phyloP scores from a whole-genome alignment of 2,797 vertebrate genomes.

The Lithobates sylvaticus region DNA sequence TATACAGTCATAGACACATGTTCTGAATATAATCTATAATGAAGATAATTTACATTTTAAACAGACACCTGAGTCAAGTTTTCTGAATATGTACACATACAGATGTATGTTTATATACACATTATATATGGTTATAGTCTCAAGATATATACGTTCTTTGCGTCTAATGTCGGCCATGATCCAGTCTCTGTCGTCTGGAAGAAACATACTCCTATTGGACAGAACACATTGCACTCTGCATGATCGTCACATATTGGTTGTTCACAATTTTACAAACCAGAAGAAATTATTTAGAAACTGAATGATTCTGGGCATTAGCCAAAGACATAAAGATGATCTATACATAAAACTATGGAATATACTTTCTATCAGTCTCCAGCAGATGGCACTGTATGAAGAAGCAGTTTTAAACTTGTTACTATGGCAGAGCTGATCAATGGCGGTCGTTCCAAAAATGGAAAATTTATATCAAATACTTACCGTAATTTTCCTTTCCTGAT shows the following conservation, averaged over 20 bases:
- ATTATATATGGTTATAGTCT: conserved; percentile 26
- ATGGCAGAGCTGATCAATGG: too few relatives aligned
- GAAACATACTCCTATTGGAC: neutral
- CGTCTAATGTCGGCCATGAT: neutral
- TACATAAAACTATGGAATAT: conserved; percentile 12
- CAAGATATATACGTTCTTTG: neutral
- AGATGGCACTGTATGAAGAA: neutral
- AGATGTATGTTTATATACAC: conserved; percentile 30
- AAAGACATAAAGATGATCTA: conserved; percentile 5
- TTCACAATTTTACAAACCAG: neutral
- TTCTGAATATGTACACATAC: conserved; percentile 44
- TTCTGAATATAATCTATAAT: conserved; percentile 49
- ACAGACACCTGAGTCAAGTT: conserved; percentile 53
- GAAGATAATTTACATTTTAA: conserved; percentile 53
- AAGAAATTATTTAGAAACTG: neutral
- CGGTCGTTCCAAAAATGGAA: neutral
- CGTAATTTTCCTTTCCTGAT: too few relatives aligned
- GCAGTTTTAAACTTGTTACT: neutral
- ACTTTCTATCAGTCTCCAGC: neutral
- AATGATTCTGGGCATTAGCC: neutral
- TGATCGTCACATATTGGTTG: neutral
- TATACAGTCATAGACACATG: conserved; percentile 39
- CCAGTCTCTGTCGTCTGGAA: neutral
- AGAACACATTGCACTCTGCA: neutral
- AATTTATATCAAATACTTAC: too few relatives aligned